Percentiles rank a stretch among this genome's conserved stretches.
phyloP scores from a whole-genome alignment of 2,797 vertebrate genomes.

The Galagoides demidoff region DNA sequence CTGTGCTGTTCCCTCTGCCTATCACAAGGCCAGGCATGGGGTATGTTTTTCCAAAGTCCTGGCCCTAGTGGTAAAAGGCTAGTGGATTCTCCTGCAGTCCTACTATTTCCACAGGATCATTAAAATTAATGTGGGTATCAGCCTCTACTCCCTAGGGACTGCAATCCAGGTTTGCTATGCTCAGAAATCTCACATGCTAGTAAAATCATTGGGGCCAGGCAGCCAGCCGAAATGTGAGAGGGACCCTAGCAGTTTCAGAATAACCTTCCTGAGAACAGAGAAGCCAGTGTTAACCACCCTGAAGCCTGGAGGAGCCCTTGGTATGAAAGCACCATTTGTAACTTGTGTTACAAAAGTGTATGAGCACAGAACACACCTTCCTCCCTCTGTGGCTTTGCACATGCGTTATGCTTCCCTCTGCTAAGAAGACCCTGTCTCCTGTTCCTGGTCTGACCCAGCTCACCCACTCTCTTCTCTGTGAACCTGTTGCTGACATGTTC shows the following conservation, averaged over 20 bases:
- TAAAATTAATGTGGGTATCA: neutral
- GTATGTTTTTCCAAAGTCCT: neutral
- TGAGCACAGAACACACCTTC: neutral
- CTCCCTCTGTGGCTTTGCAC: neutral
- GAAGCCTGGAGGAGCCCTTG: neutral
- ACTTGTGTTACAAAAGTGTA: fast-evolving
- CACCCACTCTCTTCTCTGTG: neutral
- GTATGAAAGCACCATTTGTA: neutral
- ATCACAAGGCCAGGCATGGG: neutral
- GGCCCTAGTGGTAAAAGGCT: slow-evolving; percentile 7
- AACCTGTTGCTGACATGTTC: neutral
- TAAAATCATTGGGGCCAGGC: neutral
- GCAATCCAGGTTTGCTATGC: neutral
- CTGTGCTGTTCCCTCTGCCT: neutral
- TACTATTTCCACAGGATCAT: fast-evolving
- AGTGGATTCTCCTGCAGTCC: neutral
- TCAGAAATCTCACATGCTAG: neutral
- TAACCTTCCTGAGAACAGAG: neutral
- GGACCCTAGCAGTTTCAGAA: neutral
- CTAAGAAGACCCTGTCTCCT: neutral
- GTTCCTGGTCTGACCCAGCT: neutral
- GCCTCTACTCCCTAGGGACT: neutral
- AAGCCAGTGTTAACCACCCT: neutral
- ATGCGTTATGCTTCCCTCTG: neutral
- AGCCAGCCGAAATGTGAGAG: neutral